Conservation (phyloP, 2,113 vertebrate species). For the Onychorhynchus coronatus region DNA sequence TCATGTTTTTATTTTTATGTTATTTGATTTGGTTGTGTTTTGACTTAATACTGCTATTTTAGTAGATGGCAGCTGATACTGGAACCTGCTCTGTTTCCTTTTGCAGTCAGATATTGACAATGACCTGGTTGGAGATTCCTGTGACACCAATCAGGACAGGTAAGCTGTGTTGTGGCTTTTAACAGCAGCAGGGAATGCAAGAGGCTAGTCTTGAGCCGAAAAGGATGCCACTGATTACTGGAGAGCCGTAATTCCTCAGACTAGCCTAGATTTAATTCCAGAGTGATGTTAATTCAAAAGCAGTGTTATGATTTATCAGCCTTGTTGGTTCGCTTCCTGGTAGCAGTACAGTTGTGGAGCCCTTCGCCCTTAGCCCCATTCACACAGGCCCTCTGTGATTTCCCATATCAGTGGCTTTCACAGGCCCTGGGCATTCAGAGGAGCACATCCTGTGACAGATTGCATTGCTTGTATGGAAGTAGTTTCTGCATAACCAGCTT, state of each 20-base stretch:
- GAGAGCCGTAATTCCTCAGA: not conserved
- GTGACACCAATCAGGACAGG: constrained; percentile 98
- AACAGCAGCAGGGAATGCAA: not conserved
- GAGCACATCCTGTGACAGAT: not conserved
- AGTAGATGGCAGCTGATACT: not conserved
- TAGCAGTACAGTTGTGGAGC: accelerated
- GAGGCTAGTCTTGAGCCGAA: not conserved
- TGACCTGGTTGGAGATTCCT: constrained; percentile 94
- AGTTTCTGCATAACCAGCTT: not conserved
- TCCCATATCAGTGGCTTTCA: not conserved
- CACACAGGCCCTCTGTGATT: not conserved
- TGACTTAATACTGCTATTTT: not conserved
- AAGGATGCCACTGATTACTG: not conserved
- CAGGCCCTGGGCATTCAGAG: not conserved
- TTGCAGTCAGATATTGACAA: constrained; percentile 91
- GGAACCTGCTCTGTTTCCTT: constrained; percentile 31
- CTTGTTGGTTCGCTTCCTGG: not conserved
- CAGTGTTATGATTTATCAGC: not conserved
- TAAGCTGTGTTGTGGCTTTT: constrained; percentile 51
- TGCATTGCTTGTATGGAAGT: not conserved
- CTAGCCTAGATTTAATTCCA: not conserved
- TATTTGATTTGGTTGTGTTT: not conserved
- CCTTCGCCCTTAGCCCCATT: not conserved
- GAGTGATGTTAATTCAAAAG: not conserved
- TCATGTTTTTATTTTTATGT: not conserved